Evolutionary conservation across 2,797 vertebrate genomes (phyloP).

Genomic region (Premnoplex brunnescens): DNA sequence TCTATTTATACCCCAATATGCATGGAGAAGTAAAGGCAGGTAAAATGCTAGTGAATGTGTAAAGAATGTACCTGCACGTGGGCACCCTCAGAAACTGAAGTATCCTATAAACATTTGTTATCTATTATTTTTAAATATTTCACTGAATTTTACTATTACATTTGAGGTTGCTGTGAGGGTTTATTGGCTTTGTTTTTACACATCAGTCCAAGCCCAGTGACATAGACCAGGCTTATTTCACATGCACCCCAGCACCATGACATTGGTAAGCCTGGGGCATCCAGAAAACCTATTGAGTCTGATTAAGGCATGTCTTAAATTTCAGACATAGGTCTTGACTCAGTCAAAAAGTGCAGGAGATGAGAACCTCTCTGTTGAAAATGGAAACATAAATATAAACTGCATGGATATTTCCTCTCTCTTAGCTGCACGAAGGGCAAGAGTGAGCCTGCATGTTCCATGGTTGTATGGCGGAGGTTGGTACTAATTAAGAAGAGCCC

Average conservation of each 20-base stretch:
- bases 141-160: background rate
- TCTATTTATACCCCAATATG: background rate
- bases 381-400: conserved; percentile 17
- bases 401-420: background rate
- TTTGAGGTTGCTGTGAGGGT: background rate
- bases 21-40: background rate
- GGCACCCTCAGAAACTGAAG: background rate
- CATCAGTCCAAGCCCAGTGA: background rate
- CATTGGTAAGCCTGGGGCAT: background rate
- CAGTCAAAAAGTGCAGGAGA: background rate
- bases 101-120: background rate
- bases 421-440: background rate
- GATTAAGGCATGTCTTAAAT: conserved; percentile 58
- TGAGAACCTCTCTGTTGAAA: conserved; percentile 6
- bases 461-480: background rate
- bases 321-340: conserved; percentile 6
- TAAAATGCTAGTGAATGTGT: background rate
- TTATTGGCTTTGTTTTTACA: background rate
- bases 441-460: accelerated
- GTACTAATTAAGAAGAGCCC: background rate
- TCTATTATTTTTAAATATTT: background rate
- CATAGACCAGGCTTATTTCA: conserved; percentile 9
- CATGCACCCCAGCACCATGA: background rate
- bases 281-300: conserved; percentile 23
- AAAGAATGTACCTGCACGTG: background rate